Percentiles rank a stretch among this genome's conserved stretches.
Evolutionary conservation across 92 coral and sea anemone genomes (phyloP).

Genomic region (Desmophyllum pertusum): DNA sequence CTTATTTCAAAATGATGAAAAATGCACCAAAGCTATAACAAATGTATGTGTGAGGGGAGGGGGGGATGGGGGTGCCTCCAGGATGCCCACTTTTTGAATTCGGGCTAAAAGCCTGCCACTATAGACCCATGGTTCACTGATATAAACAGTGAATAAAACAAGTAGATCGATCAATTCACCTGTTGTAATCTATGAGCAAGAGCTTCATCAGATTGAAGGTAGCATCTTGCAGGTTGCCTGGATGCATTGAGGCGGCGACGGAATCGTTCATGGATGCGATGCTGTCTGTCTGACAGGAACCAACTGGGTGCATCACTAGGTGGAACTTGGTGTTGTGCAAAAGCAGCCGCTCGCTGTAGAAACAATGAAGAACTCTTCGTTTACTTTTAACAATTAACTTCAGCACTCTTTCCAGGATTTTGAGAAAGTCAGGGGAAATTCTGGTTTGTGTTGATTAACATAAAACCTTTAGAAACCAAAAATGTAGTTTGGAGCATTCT

Average conservation of each 20-base stretch:
- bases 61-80: too few relatives aligned
- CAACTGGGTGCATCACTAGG: conserved; percentile 39
- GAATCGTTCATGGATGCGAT: conserved; percentile 47
- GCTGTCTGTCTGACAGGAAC: conserved; percentile 37
- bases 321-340: conserved; percentile 42
- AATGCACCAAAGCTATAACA: too few relatives aligned
- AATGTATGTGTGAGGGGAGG: too few relatives aligned
- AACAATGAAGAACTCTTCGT: neutral
- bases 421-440: neutral
- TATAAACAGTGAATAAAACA: neutral
- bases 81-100: too few relatives aligned
- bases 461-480: too few relatives aligned
- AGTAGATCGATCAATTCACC: conserved; percentile 2
- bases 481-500: neutral
- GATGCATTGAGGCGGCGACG: conserved; percentile 45
- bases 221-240: conserved; percentile 32
- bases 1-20: too few relatives aligned
- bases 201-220: conserved; percentile 75
- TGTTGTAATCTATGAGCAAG: conserved; percentile 75
- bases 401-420: neutral
- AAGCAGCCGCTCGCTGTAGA: conserved; percentile 18
- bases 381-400: neutral
- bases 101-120: neutral
- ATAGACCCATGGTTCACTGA: neutral
- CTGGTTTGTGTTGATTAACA: too few relatives aligned